A percentile compares a stretch with the other conserved stretches of the same genome.
phyloP scores from a whole-genome alignment of 2,113 vertebrate genomes.

The Tetrax tetrax region DNA sequence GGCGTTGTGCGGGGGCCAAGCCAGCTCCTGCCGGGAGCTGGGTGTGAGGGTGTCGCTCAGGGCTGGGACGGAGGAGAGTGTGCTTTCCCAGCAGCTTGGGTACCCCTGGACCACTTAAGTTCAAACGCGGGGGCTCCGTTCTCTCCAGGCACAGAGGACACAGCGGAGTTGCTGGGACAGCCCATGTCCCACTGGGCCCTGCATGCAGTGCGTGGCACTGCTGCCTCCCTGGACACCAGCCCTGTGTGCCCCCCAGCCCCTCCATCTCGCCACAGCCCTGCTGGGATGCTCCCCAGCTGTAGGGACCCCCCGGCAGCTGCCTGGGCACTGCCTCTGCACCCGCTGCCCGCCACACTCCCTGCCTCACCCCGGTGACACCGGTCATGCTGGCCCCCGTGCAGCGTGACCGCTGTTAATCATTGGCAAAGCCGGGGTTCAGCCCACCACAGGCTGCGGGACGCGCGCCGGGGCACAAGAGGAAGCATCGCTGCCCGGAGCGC shows the following conservation, averaged over 20 bases:
- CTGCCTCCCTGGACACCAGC: not conserved
- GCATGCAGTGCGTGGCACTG: not conserved
- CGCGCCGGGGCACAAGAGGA: not conserved
- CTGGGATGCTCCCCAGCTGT: not conserved
- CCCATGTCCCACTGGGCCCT: fast-evolving
- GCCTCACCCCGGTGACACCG: not conserved
- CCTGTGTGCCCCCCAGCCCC: fast-evolving
- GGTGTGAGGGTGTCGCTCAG: not conserved
- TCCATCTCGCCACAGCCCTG: not conserved
- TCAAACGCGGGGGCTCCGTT: fast-evolving
- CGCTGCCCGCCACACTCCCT: fast-evolving
- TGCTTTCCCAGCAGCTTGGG: not conserved
- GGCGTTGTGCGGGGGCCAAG: not conserved
- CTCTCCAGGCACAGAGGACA: fast-evolving
- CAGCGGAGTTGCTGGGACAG: not conserved
- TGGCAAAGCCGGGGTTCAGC: not conserved
- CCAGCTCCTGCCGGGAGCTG: not conserved
- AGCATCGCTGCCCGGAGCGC: fast-evolving
- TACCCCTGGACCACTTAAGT: not conserved
- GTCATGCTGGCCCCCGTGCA: not conserved
- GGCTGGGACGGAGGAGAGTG: not conserved
- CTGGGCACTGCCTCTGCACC: not conserved
- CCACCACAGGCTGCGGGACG: fast-evolving
- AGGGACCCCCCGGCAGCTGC: not conserved
- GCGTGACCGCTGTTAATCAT: not conserved